Percentiles rank a stretch among this genome's conserved stretches.
phyloP scores from a whole-genome alignment of 1,140 invertebrate genomes.

The Harpegnathos saltator region DNA sequence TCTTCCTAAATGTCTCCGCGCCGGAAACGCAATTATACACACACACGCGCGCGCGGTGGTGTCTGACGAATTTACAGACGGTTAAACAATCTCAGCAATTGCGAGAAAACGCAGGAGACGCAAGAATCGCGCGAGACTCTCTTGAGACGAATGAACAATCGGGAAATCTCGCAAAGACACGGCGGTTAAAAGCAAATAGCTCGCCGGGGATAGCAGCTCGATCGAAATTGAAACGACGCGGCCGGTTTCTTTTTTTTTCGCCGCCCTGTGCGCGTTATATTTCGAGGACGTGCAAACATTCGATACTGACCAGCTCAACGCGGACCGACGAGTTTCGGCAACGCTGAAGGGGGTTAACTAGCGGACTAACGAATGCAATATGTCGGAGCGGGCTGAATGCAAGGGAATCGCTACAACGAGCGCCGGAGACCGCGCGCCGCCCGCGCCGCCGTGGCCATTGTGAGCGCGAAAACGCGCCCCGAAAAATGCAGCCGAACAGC shows the following conservation, averaged over 20 bases:
- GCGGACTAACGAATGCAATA: conserved; percentile 80
- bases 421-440: conserved; percentile 58
- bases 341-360: conserved; percentile 65
- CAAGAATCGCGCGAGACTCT: too few relatives aligned
- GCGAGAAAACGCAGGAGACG: too few relatives aligned
- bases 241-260: too few relatives aligned
- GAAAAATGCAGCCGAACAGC: conserved; percentile 84
- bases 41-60: not conserved
- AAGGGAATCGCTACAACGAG: conserved; percentile 66
- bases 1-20: not conserved
- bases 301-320: conserved; percentile 70
- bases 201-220: not conserved
- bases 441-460: conserved; percentile 80
- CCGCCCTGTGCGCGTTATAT: conserved; percentile 41
- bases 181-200: too few relatives aligned
- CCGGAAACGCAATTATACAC: not conserved
- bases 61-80: not conserved
- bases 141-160: not conserved
- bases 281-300: conserved; percentile 56
- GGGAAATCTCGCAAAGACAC: not conserved
- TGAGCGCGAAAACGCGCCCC: conserved; percentile 74
- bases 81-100: not conserved
- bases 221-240: conserved; percentile 29
- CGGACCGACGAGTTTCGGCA: conserved; percentile 56
- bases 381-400: conserved; percentile 71